Evolutionary conservation across 2,113 vertebrate species (phyloP), one percentile per base, ranked within the genome.

Genomic region (Eira barbara): DNA sequence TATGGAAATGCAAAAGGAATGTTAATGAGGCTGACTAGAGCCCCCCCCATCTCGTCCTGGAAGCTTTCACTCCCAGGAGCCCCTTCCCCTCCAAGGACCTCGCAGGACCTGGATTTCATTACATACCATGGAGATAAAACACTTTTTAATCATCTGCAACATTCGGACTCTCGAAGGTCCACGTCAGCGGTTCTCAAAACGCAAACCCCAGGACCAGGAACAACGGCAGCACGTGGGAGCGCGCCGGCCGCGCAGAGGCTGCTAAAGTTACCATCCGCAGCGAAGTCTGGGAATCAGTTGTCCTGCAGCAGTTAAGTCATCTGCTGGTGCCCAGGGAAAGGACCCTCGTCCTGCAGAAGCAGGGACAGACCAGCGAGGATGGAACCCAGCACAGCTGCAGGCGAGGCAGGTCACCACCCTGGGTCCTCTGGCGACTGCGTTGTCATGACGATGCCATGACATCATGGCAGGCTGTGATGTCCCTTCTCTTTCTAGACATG

Each of bases 21-120:
- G 63, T 57, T 49, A 27, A 89, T 10, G 39, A 79, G 57, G 73
- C 74, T 91, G 67, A 59, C 73, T 36, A 15, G 86, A 73, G 39
- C 7, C 20, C n/a, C n/a, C 20, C n/a, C 39, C 61, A 27, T 79
- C 31, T 79, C 67, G 18, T 69, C 82, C 55, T 94, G 91, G 67
- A 90, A 49, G 25, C 10, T 52, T 45, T 89, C 39, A 69, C n/a
- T 92, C 91, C 74, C 88, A 79, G 79, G 61, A 89, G 74, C 21
- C 67, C 12, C 14, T 92, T 94, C 47, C 52, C 74, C 47, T 96
- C 73, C 88, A 79, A 97, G 55, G 94, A 76, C 31, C 49, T 89
- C 36, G 45, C 27, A 86, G 86, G 52, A 73, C 88, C 93, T 94
- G 79, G 29, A 79, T 86, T 74, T 95, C 61, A 83, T 87, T 74